These are phyloP conservation scores for Argyrosomus regius DNA, from an alignment of 2,797 vertebrate genomes.

Conservation along the genomic window DNA sequence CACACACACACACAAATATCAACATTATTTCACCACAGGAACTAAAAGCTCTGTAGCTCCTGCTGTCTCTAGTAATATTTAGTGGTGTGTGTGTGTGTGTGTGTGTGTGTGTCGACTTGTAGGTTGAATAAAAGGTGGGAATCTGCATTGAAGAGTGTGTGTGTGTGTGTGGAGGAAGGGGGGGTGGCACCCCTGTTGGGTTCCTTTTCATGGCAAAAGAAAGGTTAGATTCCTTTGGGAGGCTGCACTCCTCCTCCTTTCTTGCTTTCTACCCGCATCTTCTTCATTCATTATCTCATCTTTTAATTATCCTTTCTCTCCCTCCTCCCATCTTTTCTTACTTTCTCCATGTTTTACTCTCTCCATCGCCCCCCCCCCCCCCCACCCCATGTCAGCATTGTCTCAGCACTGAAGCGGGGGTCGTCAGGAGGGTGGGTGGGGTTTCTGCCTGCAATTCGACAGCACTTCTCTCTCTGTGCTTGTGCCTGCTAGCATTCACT, in stretches of 20 bases:
- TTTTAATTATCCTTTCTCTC: conserved; percentile 45
- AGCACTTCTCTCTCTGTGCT: conserved; percentile 69
- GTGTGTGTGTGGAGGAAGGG: conserved; percentile 16
- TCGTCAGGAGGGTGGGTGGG: conserved; percentile 82
- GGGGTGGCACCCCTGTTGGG: conserved; percentile 56
- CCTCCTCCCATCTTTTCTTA: conserved; percentile 42
- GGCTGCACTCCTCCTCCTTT: conserved; percentile 68
- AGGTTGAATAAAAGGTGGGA: conserved; percentile 45
- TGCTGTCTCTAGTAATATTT: conserved; percentile 36
- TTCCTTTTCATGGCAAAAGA: conserved; percentile 77
- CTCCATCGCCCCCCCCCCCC: not conserved
- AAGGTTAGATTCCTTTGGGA: conserved; percentile 82
- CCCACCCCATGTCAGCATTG: conserved; percentile 76
- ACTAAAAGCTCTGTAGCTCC: conserved; percentile 24
- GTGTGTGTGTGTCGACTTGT: conserved; percentile 49
- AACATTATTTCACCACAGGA: conserved; percentile 55
- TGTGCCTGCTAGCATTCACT: conserved; percentile 71
- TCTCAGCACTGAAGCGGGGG: conserved; percentile 75
- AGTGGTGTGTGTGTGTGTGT: conserved; percentile 33
- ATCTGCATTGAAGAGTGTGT: conserved; percentile 40
- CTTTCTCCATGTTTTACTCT: conserved; percentile 49
- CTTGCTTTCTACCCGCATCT: conserved; percentile 34
- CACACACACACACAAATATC: conserved; percentile 14
- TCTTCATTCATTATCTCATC: conserved; percentile 57
- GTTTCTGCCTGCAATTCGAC: conserved; percentile 79